Evolutionary conservation across 2,113 vertebrate genomes (phyloP).

Genomic region (Thamnophis sirtalis): DNA sequence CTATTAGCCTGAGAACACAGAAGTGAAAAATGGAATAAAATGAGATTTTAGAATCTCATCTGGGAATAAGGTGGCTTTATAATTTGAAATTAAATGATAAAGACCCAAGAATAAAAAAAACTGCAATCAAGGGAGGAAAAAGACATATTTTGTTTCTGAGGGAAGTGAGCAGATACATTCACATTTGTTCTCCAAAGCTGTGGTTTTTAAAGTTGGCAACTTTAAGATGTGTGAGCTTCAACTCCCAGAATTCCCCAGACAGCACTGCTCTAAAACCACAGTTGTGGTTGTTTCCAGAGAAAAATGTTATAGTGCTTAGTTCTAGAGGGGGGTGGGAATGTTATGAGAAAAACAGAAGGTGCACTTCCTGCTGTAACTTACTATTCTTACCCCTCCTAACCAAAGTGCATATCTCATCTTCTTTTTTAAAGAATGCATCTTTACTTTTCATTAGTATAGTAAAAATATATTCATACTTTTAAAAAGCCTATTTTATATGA

Average conservation of each 20-base stretch:
- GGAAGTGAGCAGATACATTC: neutral
- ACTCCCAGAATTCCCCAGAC: neutral
- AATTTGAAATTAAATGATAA: neutral
- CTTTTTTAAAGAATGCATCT: neutral
- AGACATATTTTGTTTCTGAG: neutral
- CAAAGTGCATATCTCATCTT: neutral
- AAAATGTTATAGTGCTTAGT: neutral
- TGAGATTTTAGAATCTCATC: neutral
- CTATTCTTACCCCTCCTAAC: too few species aligned
- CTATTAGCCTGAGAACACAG: neutral
- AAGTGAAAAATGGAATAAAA: accelerated
- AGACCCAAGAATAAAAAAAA: neutral
- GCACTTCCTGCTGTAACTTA: neutral
- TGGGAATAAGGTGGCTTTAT: neutral
- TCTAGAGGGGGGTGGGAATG: neutral
- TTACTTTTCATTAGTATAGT: neutral
- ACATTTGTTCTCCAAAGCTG: neutral
- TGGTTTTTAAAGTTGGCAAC: neutral
- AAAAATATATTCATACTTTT: neutral
- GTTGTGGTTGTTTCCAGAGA: neutral
- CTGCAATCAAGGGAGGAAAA: neutral
- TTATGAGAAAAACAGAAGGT: neutral
- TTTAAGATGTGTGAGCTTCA: neutral
- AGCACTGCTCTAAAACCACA: neutral
- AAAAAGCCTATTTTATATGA: neutral